phyloP scores from a whole-genome alignment of 2,797 vertebrate species.

The Sphenodon punctatus region DNA sequence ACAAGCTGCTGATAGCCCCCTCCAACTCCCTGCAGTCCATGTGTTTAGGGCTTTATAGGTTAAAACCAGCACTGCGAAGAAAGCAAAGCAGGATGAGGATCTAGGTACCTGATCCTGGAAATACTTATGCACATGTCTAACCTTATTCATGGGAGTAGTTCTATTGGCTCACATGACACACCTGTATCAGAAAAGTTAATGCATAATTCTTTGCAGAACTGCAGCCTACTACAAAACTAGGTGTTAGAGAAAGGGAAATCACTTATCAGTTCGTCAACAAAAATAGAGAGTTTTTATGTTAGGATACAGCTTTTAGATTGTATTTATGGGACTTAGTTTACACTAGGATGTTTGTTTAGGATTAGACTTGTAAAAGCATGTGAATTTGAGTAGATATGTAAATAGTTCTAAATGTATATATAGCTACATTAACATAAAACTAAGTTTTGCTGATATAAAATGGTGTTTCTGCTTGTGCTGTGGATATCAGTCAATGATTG shows the following conservation, averaged over 20 bases:
- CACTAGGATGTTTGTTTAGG: not conserved
- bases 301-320: not conserved
- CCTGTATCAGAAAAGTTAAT: not conserved
- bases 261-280: not conserved
- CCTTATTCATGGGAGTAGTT: not conserved
- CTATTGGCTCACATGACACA: not conserved
- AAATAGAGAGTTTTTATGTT: not conserved
- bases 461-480: not conserved
- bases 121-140: not conserved
- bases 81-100: not conserved
- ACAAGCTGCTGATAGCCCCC: no score
- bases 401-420: not conserved
- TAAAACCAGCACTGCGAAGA: no score
- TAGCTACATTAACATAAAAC: no score
- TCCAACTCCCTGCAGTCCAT: no score
- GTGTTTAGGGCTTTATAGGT: no score
- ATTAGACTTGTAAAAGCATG: not conserved
- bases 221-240: not conserved
- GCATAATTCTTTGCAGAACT: not conserved
- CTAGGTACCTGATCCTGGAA: not conserved
- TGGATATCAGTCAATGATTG: not conserved
- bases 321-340: not conserved
- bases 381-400: not conserved
- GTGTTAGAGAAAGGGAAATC: not conserved
- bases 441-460: constrained; percentile 1